Conservation (phyloP, 2,888 invertebrate genomes). For the Sericinus montela region DNA sequence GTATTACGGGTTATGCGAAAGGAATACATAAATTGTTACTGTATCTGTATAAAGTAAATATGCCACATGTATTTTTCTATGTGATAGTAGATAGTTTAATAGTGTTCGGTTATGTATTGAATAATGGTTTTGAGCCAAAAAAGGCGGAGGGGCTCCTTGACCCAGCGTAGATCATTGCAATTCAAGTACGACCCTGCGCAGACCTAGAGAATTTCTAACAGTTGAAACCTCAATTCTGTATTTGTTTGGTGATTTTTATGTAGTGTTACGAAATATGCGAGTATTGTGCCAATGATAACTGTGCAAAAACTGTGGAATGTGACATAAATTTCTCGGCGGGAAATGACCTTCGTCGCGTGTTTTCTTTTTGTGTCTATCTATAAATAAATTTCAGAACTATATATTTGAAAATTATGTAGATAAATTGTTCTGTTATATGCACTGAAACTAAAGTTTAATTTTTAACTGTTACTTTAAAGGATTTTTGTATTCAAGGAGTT, state of each 20-base stretch:
- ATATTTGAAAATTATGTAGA: not conserved
- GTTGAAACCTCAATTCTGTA: constrained; percentile 16
- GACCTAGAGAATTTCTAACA: constrained; percentile 32
- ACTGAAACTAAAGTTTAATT: no score
- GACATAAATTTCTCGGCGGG: constrained; percentile 5
- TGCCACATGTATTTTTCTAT: constrained; percentile 3
- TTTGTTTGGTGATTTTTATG: not conserved
- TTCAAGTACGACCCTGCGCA: constrained; percentile 42
- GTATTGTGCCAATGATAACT: constrained; percentile 15
- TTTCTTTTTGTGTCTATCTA: constrained; percentile 5
- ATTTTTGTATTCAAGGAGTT: no score
- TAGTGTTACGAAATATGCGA: constrained; percentile 5
- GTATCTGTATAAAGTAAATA: constrained; percentile 5
- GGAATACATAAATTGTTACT: constrained; percentile 25
- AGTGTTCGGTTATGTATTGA: constrained; percentile 5
- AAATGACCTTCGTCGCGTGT: constrained; percentile 13
- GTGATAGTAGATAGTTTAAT: not conserved
- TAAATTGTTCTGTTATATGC: no score
- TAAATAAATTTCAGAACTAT: not conserved
- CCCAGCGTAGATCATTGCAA: constrained; percentile 49
- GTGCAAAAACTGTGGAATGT: constrained; percentile 9
- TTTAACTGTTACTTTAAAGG: no score
- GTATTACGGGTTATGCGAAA: constrained; percentile 19
- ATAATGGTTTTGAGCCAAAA: constrained; percentile 35
- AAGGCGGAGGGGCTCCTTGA: constrained; percentile 51